Conservation (phyloP, 2,113 vertebrate species). For the Centropus unirufus region DNA sequence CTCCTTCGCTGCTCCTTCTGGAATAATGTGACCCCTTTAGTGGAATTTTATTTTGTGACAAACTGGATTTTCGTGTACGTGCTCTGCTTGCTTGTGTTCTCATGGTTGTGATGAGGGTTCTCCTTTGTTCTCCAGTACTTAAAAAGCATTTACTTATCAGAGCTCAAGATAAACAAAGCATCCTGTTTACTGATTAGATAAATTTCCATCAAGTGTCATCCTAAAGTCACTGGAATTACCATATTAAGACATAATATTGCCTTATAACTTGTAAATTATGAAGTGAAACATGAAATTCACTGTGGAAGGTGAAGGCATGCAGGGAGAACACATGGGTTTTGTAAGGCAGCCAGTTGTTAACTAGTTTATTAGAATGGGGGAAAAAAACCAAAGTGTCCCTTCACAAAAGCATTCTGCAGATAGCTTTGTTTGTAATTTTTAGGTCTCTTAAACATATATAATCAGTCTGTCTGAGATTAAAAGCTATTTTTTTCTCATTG, state of each 20-base stretch:
- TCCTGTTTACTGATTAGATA: constrained; percentile 26
- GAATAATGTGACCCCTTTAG: not conserved
- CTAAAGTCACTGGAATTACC: not conserved
- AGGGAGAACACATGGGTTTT: not conserved
- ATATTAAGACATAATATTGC: not conserved
- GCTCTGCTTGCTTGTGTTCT: not conserved
- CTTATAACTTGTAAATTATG: not conserved
- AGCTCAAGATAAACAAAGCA: constrained; percentile 37
- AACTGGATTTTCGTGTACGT: not conserved
- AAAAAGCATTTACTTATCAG: not conserved
- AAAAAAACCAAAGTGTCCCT: not conserved
- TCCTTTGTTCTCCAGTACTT: not conserved
- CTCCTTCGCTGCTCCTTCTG: not conserved
- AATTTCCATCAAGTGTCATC: not conserved
- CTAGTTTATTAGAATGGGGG: not conserved
- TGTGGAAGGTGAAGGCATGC: rapidly evolving
- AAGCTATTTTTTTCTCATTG: not conserved
- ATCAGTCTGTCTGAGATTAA: not conserved
- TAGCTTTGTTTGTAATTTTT: not conserved
- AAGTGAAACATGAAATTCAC: not conserved
- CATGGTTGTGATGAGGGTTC: not conserved
- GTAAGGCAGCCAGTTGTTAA: not conserved
- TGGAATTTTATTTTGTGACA: not conserved
- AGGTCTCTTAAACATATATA: not conserved
- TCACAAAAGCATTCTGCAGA: not conserved